A percentile compares a stretch with the other conserved stretches of the same genome.
Conservation (phyloP, 2,113 vertebrate species). For the Herpetotheres cachinnans region DNA sequence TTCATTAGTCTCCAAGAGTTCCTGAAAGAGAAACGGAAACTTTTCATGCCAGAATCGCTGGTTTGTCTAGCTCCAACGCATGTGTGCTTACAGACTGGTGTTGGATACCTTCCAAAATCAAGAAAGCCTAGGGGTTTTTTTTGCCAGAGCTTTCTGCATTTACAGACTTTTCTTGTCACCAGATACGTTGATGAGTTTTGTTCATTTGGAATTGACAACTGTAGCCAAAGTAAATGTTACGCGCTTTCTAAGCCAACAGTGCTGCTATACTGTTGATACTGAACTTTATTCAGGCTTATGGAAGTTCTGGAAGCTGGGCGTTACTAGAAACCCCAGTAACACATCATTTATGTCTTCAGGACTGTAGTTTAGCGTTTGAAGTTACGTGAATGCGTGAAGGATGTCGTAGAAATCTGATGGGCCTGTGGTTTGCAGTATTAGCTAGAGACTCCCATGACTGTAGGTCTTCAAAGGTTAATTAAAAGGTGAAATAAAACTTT, state of each 20-base stretch:
- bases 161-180: not conserved
- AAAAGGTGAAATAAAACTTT: not conserved
- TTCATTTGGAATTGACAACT: not conserved
- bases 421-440: not conserved
- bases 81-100: not conserved
- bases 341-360: not conserved
- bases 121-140: not conserved
- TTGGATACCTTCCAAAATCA: not conserved
- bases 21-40: not conserved
- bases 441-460: not conserved
- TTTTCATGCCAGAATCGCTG: not conserved
- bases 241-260: fast-evolving
- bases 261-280: not conserved
- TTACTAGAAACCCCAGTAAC: not conserved
- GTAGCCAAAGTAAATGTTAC: not conserved
- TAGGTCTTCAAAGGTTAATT: not conserved
- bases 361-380: not conserved
- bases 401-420: fast-evolving
- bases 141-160: not conserved
- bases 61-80: not conserved
- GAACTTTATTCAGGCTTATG: not conserved
- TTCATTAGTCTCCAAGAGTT: not conserved
- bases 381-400: fast-evolving
- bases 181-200: not conserved
- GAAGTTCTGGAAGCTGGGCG: not conserved